Conservation (phyloP, 2,888 invertebrate species). For the Onchidella celtica region DNA sequence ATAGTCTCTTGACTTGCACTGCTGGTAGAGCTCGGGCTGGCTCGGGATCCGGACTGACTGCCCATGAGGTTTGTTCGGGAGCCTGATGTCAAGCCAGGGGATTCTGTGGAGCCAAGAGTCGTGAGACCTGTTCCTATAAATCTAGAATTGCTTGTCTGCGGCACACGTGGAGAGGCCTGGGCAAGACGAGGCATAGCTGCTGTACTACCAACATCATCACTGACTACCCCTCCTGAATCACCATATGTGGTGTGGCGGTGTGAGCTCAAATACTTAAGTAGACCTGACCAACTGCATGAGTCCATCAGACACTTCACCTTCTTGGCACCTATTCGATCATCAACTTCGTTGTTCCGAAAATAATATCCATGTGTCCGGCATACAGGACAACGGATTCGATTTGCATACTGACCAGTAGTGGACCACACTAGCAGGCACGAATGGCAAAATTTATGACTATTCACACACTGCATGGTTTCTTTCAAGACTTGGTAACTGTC, state of each 20-base stretch:
- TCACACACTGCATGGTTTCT: conserved; percentile 73
- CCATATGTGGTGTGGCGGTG: conserved; percentile 64
- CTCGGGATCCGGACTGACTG: conserved; percentile 9
- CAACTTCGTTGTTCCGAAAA: conserved; percentile 62
- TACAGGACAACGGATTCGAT: conserved; percentile 76
- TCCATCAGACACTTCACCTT: conserved; percentile 72
- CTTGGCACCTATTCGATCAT: conserved; percentile 64
- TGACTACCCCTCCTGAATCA: conserved; percentile 9
- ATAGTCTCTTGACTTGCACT: conserved; percentile 46
- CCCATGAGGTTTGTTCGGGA: background rate
- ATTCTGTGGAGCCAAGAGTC: conserved; percentile 26
- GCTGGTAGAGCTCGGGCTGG: conserved; percentile 41
- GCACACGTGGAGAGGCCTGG: conserved; percentile 49
- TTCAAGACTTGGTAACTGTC: conserved; percentile 76
- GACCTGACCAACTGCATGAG: conserved; percentile 70
- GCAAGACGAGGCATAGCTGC: conserved; percentile 50
- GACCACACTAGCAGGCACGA: conserved; percentile 78
- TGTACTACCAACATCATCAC: background rate
- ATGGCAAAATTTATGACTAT: conserved; percentile 77
- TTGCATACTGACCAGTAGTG: conserved; percentile 72
- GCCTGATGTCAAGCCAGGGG: background rate
- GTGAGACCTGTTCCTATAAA: conserved; percentile 53
- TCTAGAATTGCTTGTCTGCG: conserved; percentile 27
- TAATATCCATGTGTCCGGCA: conserved; percentile 72
- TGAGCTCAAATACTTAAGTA: conserved; percentile 57